These are phyloP conservation scores for Himalopsyche tibetana DNA, from an alignment of 2,888 invertebrate genomes.

Conservation along the genomic window DNA sequence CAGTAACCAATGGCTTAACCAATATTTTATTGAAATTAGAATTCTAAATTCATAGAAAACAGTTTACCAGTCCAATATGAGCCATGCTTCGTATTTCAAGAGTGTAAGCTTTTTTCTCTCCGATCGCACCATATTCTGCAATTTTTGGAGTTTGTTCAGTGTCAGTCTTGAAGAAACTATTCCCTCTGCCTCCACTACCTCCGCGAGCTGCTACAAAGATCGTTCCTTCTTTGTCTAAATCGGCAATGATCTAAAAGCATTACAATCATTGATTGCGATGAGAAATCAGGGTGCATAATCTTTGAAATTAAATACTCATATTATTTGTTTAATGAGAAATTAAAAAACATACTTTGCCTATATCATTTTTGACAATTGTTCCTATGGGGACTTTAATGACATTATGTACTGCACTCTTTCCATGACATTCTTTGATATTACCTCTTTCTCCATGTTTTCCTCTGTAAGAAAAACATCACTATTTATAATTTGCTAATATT, in stretches of 20 bases:
- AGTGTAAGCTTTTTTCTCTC: slow-evolving; percentile 84
- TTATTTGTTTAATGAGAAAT: not conserved
- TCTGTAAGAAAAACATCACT: slow-evolving; percentile 68
- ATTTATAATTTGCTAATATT: too few relatives aligned
- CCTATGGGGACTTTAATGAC: slow-evolving; percentile 89
- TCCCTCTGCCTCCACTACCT: slow-evolving; percentile 97
- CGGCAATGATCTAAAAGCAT: slow-evolving; percentile 76
- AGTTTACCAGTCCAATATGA: slow-evolving; percentile 82
- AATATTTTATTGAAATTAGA: too few relatives aligned
- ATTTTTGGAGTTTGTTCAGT: slow-evolving; percentile 87
- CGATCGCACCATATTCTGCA: slow-evolving; percentile 90
- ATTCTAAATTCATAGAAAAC: not conserved
- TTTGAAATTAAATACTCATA: too few relatives aligned
- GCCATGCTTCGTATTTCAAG: slow-evolving; percentile 96
- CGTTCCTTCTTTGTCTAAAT: slow-evolving; percentile 80
- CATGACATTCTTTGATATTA: slow-evolving; percentile 84
- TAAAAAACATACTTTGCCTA: slow-evolving; percentile 71
- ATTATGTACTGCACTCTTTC: slow-evolving; percentile 86
- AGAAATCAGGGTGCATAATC: too few relatives aligned
- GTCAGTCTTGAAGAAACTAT: slow-evolving; percentile 91
- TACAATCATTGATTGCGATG: not conserved
- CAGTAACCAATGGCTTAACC: too few relatives aligned
- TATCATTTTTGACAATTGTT: slow-evolving; percentile 80
- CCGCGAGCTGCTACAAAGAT: slow-evolving; percentile 96
- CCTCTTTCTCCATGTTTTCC: slow-evolving; percentile 87